Evolutionary conservation across 2,797 vertebrate genomes (phyloP).

Genomic region (Amniataba percoides): DNA sequence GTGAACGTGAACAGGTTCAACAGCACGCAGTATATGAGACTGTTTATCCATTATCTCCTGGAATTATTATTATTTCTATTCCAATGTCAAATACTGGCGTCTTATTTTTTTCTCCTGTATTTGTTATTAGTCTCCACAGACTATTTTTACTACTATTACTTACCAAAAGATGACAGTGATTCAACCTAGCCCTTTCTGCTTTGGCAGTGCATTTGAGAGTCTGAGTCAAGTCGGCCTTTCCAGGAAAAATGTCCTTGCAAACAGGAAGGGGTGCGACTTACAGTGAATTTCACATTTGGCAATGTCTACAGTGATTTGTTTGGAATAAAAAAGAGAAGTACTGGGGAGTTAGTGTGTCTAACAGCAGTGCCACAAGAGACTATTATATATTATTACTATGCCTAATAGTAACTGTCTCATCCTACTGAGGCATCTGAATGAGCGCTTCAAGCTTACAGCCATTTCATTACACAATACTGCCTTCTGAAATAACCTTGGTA

Average conservation of each 20-base stretch:
- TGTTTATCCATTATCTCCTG: background rate
- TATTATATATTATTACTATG: too few species aligned
- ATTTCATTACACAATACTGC: too few species aligned
- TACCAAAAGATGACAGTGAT: background rate
- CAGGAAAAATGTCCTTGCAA: background rate
- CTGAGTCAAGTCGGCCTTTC: background rate
- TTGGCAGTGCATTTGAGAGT: background rate
- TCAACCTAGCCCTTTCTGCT: background rate
- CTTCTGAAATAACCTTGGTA: too few species aligned
- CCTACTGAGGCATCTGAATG: too few species aligned
- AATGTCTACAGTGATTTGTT: background rate
- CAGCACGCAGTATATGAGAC: background rate
- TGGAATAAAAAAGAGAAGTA: slow-evolving; percentile 6
- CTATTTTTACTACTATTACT: too few species aligned
- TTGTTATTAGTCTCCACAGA: background rate
- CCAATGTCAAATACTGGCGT: background rate
- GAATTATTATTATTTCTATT: background rate
- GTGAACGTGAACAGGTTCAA: slow-evolving; percentile 5
- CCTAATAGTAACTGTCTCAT: too few species aligned
- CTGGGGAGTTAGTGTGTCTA: background rate
- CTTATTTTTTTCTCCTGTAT: background rate
- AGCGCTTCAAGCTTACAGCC: too few species aligned
- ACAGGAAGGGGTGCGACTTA: slow-evolving; percentile 30
- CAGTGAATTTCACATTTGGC: slow-evolving; percentile 1
- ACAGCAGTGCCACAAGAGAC: too few species aligned